Percentiles rank a stretch among this genome's conserved stretches.
phyloP scores from a whole-genome alignment of 1,140 invertebrate species.

The Hylaeus anthracinus region DNA sequence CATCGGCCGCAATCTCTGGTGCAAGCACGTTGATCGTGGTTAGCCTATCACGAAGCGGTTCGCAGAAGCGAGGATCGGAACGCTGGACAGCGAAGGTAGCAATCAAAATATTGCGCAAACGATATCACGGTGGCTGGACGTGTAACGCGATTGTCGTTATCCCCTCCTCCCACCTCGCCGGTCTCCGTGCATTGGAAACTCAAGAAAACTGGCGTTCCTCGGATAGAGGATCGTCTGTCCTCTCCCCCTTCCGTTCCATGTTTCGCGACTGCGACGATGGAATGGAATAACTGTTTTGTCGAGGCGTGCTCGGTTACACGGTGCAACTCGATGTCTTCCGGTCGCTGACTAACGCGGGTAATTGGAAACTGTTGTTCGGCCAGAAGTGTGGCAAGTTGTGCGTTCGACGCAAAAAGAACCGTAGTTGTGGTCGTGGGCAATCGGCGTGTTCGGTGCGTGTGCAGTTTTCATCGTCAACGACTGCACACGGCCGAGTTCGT shows the following conservation, averaged over 20 bases:
- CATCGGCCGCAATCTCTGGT: conserved; percentile 24
- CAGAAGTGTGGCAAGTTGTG: conserved; percentile 15
- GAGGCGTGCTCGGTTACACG: conserved; percentile 34
- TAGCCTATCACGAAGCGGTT: conserved; percentile 55
- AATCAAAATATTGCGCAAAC: conserved; percentile 63
- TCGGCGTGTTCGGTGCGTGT: neutral
- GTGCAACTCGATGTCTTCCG: conserved; percentile 41
- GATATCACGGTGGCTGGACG: conserved; percentile 47
- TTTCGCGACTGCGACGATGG: neutral
- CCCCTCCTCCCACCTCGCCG: conserved; percentile 5
- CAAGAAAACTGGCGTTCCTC: neutral
- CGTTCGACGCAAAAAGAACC: conserved; percentile 1
- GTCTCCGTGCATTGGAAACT: conserved; percentile 1
- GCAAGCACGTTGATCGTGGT: conserved; percentile 46
- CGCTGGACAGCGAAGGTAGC: conserved; percentile 43
- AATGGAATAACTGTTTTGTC: conserved; percentile 32
- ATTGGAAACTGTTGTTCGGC: conserved; percentile 38
- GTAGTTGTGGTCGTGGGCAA: neutral
- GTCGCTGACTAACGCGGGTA: conserved; percentile 30
- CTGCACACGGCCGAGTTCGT: neutral
- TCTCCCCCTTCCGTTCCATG: neutral
- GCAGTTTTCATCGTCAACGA: neutral
- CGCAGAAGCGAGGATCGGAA: neutral
- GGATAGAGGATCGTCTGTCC: neutral
- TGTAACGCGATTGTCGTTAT: conserved; percentile 43